Conservation (phyloP, 2,888 invertebrate genomes). For the Xestia rhomboidea region DNA sequence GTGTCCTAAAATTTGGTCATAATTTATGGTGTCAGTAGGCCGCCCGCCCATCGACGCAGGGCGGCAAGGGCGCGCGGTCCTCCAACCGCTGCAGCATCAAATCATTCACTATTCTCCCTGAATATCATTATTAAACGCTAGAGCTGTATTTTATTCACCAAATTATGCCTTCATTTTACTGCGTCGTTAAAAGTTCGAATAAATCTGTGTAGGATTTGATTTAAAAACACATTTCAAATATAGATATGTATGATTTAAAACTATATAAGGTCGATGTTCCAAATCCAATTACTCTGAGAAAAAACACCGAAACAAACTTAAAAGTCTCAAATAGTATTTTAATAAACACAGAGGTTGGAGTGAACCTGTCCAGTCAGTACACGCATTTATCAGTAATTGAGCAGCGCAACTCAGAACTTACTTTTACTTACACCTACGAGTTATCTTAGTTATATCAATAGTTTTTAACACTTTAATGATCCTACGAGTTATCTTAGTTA, state of each 20-base stretch:
- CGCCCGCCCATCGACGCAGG: slow-evolving; percentile 54
- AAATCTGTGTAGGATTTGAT: background rate
- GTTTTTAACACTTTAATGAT: too few relatives aligned
- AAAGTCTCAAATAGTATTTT: background rate
- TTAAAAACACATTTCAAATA: background rate
- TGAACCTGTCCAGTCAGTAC: background rate
- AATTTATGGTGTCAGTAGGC: slow-evolving; percentile 21
- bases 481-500: too few relatives aligned
- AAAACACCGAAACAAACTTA: background rate
- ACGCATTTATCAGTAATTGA: background rate
- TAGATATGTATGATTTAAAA: background rate
- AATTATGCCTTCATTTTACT: slow-evolving; percentile 22
- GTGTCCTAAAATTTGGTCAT: slow-evolving; percentile 16
- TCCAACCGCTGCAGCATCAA: slow-evolving; percentile 54
- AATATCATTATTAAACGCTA: slow-evolving; percentile 50
- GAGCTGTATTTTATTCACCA: slow-evolving; percentile 32
- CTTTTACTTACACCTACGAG: too few relatives aligned
- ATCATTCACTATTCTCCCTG: slow-evolving; percentile 57
- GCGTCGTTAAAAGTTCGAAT: slow-evolving; percentile 13
- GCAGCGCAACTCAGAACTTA: background rate
- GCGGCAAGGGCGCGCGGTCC: slow-evolving; percentile 59
- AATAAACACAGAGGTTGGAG: background rate
- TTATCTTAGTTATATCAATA: too few relatives aligned
- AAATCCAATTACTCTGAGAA: background rate
- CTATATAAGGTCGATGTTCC: background rate